A percentile compares a stretch with the other conserved stretches of the same genome.
Evolutionary conservation across 2,888 invertebrate species (phyloP).

Genomic region (Cephus pygmeus): DNA sequence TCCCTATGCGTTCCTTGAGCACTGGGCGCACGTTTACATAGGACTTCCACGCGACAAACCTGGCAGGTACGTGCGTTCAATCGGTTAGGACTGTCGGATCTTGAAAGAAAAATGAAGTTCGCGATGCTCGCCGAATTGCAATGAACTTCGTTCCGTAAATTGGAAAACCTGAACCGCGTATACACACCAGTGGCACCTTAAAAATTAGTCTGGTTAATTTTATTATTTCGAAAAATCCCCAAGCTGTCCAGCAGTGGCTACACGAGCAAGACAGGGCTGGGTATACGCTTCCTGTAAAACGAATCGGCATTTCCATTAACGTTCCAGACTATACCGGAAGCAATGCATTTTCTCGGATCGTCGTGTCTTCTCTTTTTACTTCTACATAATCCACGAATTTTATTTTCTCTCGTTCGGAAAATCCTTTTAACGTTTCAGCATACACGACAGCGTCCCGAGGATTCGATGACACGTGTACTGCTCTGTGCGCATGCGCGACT

Average conservation of each 20-base stretch:
- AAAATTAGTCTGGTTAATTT: not conserved
- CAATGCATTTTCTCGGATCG: not conserved
- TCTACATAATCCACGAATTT: not conserved
- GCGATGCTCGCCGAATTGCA: not conserved
- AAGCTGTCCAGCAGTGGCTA: not conserved
- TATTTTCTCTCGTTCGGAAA: not conserved
- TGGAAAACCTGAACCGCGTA: not conserved
- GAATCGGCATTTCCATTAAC: not conserved
- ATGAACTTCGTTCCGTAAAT: not conserved
- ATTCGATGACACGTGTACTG: no score
- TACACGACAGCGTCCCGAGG: no score
- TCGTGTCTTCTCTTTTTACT: not conserved
- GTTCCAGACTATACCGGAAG: not conserved
- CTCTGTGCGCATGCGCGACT: not conserved
- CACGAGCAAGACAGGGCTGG: not conserved
- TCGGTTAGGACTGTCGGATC: not conserved
- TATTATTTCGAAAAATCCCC: not conserved
- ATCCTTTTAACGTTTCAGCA: not conserved
- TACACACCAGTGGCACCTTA: not conserved
- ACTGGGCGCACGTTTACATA: not conserved
- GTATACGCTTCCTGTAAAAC: not conserved
- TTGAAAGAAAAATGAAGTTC: not conserved
- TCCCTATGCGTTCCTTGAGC: no score
- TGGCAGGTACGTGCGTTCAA: no score
- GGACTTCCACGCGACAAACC: no score